Base-by-base conservation (phyloP, 2,888 invertebrate species). In the Protodeltote pygarga region DNA sequence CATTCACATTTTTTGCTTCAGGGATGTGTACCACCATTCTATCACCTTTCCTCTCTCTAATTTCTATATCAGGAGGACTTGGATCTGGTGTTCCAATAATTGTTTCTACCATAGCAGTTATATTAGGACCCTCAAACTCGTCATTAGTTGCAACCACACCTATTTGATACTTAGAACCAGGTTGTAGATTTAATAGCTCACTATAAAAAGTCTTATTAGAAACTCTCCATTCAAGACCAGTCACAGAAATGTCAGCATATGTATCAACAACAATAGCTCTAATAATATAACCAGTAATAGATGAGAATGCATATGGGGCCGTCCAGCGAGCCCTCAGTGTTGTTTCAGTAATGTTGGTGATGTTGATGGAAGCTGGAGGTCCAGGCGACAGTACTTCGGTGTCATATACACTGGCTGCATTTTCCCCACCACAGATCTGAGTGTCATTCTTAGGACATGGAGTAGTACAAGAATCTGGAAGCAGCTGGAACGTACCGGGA, bases 81-180 rank as follows among this genome's bases (percentile, higher is more conserved):
- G 96, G 96, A 52, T 94, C 94, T 14, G 95, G 94, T 42, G 91
- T 92, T 20, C 95, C 96, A 32, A 98, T 95, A 37, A 93, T 85
- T 0, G 97, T 97, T 85, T 94, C 95, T 9, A 93, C 93, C 14
- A 88, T 84, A 3, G 92, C 78, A 14, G 89, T 93, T 1, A 92
- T 87, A 11, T 93, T 88, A 0, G 94, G 93, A 9, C 96, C 96
- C 49, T 83, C 86, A 8, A 92, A 94, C 61, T 93, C 88, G 52
- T 78, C 91, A 79, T 94, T 95, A 14, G 93, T 87, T 0, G 97
- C 96, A 15, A 92, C 91, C 1, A 98, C 93, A 21, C 95, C 94
- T 14, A 98, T 91, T 59, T 95, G 95, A 78, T 97, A 98, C 42
- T 90, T 89, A 0, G 96, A 95, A 0, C 96, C 97, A 0, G 97